Evolutionary conservation across 2,113 vertebrate species (phyloP).

Genomic region (Nettapus auritus): DNA sequence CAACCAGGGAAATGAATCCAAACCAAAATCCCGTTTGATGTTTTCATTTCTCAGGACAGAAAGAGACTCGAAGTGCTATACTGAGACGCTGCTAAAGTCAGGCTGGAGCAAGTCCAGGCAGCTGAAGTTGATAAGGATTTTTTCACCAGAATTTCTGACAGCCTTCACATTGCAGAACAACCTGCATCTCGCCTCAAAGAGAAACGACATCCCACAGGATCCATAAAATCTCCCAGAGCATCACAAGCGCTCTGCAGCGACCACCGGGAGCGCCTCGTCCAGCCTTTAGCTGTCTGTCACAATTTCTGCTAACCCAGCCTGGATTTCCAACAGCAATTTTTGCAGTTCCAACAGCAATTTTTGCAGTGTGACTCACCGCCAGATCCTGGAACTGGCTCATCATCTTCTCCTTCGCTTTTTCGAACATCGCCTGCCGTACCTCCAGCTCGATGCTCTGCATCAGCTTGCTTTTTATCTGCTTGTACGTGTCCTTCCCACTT

Average conservation of each 20-base stretch:
- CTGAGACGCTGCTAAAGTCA: neutral
- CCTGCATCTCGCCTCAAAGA: neutral
- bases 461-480: neutral
- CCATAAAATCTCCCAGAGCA: neutral
- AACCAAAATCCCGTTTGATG: neutral
- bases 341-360: neutral
- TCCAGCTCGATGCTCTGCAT: conserved; percentile 24
- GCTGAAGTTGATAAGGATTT: neutral
- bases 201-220: rapidly evolving
- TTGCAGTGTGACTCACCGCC: neutral
- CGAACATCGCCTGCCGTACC: conserved; percentile 18
- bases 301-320: neutral
- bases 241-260: neutral
- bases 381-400: conserved; percentile 35
- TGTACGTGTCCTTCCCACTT: neutral
- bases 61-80: neutral
- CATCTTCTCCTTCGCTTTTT: conserved; percentile 47
- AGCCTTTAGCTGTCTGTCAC: neutral
- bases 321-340: neutral
- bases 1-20: neutral
- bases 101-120: neutral
- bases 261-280: neutral
- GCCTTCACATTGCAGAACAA: neutral
- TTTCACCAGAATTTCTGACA: neutral
- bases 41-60: neutral